A percentile compares a stretch with the other conserved stretches of the same genome.
Evolutionary conservation across 2,797 vertebrate species (phyloP).

Genomic region (Anguilla marmorata): DNA sequence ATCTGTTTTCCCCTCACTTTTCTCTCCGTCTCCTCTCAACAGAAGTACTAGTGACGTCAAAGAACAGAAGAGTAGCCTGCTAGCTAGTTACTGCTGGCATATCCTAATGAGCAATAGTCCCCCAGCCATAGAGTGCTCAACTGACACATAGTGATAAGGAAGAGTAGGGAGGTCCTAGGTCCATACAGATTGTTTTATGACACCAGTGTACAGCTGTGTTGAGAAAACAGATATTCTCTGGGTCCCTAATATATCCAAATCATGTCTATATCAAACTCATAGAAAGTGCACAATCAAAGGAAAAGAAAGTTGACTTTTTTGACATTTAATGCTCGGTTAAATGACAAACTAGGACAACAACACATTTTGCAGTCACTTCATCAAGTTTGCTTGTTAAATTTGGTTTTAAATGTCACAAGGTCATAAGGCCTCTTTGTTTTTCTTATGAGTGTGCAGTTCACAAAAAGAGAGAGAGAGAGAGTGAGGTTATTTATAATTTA

Average conservation of each 20-base stretch:
- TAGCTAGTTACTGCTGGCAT: conserved; percentile 9
- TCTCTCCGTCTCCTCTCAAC: not conserved
- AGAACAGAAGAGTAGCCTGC: conserved; percentile 6
- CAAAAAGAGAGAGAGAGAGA: not conserved
- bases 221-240: not conserved
- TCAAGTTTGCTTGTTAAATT: not conserved
- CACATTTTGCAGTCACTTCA: not conserved
- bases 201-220: not conserved
- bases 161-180: not conserved
- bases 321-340: not conserved
- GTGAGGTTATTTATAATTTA: not conserved
- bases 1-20: conserved; percentile 20
- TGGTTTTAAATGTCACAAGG: not conserved
- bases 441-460: not conserved
- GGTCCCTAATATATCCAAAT: not conserved
- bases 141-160: not conserved
- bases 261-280: too few relatives aligned
- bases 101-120: conserved; percentile 17
- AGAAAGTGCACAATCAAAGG: too few relatives aligned
- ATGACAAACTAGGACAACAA: not conserved
- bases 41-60: not conserved
- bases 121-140: not conserved
- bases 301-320: not conserved
- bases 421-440: not conserved
- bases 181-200: not conserved